Evolutionary conservation across 92 coral and sea anemone genomes (phyloP).

Genomic region (Palythoa grandis): DNA sequence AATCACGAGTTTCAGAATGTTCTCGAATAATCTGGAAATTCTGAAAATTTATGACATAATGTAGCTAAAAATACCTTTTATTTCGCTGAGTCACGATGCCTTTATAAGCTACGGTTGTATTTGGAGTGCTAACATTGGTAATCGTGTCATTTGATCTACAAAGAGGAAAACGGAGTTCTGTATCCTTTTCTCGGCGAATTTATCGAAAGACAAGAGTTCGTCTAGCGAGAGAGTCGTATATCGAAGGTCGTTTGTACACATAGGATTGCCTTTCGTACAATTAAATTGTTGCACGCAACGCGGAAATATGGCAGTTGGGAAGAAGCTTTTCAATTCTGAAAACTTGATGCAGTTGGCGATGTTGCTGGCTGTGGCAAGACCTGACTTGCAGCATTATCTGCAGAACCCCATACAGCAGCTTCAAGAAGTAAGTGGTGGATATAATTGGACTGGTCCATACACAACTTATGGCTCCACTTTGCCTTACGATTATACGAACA

Average conservation of each 20-base stretch:
- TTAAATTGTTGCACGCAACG: background rate
- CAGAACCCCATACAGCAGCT: constrained; percentile 63
- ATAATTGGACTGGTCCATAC: constrained; percentile 52
- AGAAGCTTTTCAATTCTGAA: constrained; percentile 57
- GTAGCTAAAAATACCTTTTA: constrained; percentile 15
- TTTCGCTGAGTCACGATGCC: constrained; percentile 81
- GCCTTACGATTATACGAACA: constrained; percentile 47
- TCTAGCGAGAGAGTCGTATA: background rate
- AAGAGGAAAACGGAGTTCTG: background rate
- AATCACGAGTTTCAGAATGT: constrained; percentile 19
- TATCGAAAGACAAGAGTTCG: background rate
- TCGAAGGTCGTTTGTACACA: background rate
- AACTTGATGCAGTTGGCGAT: constrained; percentile 63
- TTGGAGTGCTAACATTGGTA: background rate
- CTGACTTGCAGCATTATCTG: constrained; percentile 73
- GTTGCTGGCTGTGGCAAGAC: constrained; percentile 72
- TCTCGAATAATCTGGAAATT: constrained; percentile 25
- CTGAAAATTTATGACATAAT: constrained; percentile 32
- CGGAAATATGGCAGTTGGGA: constrained; percentile 69
- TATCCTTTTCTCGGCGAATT: background rate
- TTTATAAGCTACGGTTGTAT: background rate
- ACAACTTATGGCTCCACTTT: constrained; percentile 50
- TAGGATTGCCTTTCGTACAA: background rate
- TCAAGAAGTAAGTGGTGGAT: constrained; percentile 48
- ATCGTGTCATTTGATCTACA: background rate